phyloP scores from a whole-genome alignment of 2,113 vertebrate species.

The Rynchops niger region DNA sequence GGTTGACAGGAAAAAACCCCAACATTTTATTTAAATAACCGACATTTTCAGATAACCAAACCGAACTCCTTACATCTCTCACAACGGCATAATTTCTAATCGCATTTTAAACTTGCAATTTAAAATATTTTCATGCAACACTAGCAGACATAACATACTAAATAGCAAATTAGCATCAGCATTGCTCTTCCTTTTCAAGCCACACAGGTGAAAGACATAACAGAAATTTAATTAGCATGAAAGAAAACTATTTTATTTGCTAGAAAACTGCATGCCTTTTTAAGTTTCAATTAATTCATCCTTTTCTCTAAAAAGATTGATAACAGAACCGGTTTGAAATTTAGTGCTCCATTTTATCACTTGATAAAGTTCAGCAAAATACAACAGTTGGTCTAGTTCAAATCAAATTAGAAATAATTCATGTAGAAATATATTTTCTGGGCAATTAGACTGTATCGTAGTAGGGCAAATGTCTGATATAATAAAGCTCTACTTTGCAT shows the following conservation, averaged over 20 bases:
- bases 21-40: neutral
- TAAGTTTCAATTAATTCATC: conserved; percentile 26
- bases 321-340: conserved; percentile 26
- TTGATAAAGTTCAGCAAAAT: conserved; percentile 72
- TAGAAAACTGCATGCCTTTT: neutral
- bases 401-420: conserved; percentile 95
- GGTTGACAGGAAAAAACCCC: neutral
- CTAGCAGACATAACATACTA: neutral
- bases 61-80: neutral
- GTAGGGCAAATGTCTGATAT: conserved; percentile 88
- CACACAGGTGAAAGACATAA: neutral
- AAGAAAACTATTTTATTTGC: neutral
- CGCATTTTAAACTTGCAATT: neutral
- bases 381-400: conserved; percentile 95
- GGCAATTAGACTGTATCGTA: conserved; percentile 91
- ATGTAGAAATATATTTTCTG: conserved; percentile 96
- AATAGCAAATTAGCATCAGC: neutral
- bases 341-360: conserved; percentile 69
- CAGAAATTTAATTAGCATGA: neutral
- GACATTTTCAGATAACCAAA: neutral
- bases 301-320: neutral
- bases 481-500: conserved; percentile 84
- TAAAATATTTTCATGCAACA: conserved; percentile 19
- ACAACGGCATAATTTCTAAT: neutral
- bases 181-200: neutral